Conservation (phyloP, 2,888 invertebrate species). For the Aporophyla lueneburgensis region DNA sequence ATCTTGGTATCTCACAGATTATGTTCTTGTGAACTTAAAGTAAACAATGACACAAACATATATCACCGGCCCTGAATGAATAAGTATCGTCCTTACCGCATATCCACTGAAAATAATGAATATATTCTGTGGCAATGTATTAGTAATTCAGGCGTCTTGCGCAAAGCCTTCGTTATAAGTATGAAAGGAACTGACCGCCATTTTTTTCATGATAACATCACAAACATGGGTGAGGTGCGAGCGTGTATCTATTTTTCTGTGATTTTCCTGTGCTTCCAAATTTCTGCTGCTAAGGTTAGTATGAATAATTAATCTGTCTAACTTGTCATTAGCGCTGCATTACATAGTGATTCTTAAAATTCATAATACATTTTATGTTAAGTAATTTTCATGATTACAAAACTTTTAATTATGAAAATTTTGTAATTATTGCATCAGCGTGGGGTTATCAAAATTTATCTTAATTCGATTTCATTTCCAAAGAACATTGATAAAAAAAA, state of each 20-base stretch:
- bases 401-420: neutral
- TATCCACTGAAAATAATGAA: conserved; percentile 62
- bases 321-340: neutral
- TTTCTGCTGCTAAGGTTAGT: conserved; percentile 79
- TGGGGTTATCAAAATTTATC: too few species aligned
- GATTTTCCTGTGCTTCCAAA: conserved; percentile 77
- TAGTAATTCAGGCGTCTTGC: conserved; percentile 82
- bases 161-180: conserved; percentile 85
- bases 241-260: conserved; percentile 78
- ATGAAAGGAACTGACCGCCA: conserved; percentile 77
- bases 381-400: neutral
- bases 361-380: too few species aligned
- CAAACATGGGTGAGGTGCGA: conserved; percentile 82
- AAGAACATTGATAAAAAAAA: neutral
- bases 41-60: conserved; percentile 34
- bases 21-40: conserved; percentile 1
- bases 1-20: neutral
- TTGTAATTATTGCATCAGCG: neutral
- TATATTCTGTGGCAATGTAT: conserved; percentile 77
- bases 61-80: conserved; percentile 39
- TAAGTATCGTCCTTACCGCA: conserved; percentile 50
- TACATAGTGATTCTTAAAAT: neutral
- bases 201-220: conserved; percentile 81
- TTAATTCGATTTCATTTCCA: neutral
- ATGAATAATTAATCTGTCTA: neutral